Conservation (phyloP, 2,113 vertebrate genomes). For the Podiceps cristatus region DNA sequence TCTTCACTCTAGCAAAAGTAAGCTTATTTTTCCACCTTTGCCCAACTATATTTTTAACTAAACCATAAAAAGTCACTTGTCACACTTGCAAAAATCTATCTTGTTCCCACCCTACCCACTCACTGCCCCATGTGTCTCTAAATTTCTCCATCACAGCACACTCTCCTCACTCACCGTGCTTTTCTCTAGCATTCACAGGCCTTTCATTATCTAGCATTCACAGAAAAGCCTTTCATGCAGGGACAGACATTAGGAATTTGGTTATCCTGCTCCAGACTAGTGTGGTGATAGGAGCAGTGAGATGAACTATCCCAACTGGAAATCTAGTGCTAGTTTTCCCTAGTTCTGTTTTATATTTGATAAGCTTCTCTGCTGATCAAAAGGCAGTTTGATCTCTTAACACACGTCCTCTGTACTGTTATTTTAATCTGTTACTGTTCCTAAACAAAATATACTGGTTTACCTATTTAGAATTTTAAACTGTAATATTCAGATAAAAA, state of each 20-base stretch:
- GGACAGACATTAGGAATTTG: neutral
- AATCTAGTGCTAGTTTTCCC: neutral
- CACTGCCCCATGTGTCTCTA: accelerated
- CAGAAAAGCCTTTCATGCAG: neutral
- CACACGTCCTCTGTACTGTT: neutral
- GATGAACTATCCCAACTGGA: neutral
- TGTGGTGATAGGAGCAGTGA: neutral
- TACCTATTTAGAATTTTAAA: neutral
- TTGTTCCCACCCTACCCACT: neutral
- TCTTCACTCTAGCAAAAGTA: neutral
- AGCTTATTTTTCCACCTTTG: neutral
- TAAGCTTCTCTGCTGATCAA: neutral
- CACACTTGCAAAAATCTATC: neutral
- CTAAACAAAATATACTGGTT: neutral
- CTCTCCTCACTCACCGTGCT: neutral
- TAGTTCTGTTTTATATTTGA: neutral
- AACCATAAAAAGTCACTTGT: neutral
- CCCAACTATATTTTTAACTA: neutral
- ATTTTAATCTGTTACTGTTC: neutral
- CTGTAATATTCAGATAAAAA: neutral
- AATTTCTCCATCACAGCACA: neutral
- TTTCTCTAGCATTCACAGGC: neutral
- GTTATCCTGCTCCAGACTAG: neutral
- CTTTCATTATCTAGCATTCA: too few relatives aligned
- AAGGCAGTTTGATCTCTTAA: neutral